phyloP scores from a whole-genome alignment of 1,140 invertebrate species.

The Neodiprion lecontei region DNA sequence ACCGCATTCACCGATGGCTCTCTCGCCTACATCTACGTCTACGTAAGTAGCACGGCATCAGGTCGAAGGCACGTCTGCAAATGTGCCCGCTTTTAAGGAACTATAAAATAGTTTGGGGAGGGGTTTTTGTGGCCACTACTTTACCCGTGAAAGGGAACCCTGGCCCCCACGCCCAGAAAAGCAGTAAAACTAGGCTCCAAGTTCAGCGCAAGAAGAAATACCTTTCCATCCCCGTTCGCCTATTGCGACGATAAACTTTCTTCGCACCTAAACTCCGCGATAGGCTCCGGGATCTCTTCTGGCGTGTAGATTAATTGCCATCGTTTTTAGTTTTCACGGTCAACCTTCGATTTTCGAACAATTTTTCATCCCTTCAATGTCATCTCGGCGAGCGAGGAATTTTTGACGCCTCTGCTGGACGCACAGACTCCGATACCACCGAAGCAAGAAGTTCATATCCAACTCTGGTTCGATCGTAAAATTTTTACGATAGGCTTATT shows the following conservation, averaged over 20 bases:
- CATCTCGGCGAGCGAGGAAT: neutral
- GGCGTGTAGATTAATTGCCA: neutral
- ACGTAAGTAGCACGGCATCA: neutral
- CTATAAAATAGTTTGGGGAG: slow-evolving; percentile 42
- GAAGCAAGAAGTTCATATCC: slow-evolving; percentile 6
- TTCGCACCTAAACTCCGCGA: neutral
- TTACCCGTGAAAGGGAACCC: neutral
- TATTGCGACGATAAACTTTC: too few species aligned
- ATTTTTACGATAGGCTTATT: slow-evolving; percentile 48
- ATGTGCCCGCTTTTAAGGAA: slow-evolving; percentile 48
- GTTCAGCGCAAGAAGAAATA: neutral
- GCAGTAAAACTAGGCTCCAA: neutral
- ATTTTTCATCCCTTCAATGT: too few species aligned
- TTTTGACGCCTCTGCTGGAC: neutral
- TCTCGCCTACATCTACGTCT: neutral
- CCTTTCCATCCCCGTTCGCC: too few species aligned
- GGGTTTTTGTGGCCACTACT: slow-evolving; percentile 25
- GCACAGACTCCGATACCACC: neutral
- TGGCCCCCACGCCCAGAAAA: neutral
- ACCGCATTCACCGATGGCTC: too few species aligned
- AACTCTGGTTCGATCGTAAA: slow-evolving; percentile 41
- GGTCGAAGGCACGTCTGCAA: slow-evolving; percentile 26
- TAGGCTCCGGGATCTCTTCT: neutral
- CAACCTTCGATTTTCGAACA: too few species aligned
- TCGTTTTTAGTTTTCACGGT: too few species aligned